These are phyloP conservation scores for Hemibagrus guttatus DNA, from an alignment of 2,797 vertebrate genomes.

Conservation along the genomic window DNA sequence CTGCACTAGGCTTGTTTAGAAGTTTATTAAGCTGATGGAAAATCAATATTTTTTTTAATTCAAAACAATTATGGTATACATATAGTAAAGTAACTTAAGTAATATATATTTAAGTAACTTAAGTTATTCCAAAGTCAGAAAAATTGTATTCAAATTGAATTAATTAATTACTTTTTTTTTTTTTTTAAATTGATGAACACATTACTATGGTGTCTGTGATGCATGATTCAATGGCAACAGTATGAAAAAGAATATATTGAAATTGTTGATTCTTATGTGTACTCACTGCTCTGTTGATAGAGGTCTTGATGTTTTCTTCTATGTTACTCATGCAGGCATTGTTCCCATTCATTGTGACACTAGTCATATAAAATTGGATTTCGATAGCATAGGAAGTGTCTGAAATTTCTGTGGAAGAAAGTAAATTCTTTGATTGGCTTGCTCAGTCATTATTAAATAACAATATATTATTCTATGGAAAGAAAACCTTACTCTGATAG, in stretches of 20 bases:
- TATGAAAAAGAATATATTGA: background rate
- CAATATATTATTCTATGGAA: background rate
- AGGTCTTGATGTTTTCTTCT: background rate
- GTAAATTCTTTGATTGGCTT: background rate
- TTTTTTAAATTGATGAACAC: background rate
- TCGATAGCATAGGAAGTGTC: background rate
- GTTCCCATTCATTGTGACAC: background rate
- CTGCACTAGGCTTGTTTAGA: conserved; percentile 8
- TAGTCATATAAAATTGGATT: background rate
- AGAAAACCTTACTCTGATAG: conserved; percentile 15
- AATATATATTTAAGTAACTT: too few species aligned
- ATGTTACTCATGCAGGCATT: too few species aligned
- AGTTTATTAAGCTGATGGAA: conserved; percentile 12
- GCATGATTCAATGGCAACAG: background rate
- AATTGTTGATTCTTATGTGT: background rate
- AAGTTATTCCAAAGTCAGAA: background rate
- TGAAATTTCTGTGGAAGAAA: conserved; percentile 1
- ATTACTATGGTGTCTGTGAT: background rate
- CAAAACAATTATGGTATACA: too few species aligned
- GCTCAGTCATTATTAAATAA: too few species aligned
- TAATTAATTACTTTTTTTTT: background rate
- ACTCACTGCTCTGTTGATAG: background rate
- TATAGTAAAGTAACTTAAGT: background rate
- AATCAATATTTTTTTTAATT: background rate
- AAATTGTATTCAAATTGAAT: background rate